These are phyloP conservation scores for Proales similis DNA, from an alignment of 1,140 invertebrate species.

Conservation along the genomic window DNA sequence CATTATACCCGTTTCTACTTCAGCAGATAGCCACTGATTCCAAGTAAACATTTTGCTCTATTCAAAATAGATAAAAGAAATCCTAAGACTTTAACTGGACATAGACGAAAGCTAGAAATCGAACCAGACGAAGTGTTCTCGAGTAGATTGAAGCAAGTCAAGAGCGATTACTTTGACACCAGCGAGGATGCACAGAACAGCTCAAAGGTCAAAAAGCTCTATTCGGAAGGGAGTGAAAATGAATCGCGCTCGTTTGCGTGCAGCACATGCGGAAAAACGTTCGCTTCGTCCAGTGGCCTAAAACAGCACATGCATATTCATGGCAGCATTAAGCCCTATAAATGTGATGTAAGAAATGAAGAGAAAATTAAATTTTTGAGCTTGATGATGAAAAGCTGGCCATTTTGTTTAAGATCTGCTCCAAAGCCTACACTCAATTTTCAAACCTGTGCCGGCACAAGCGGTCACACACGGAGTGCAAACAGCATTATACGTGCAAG, in stretches of 20 bases:
- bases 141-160: slow-evolving; percentile 2
- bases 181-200: slow-evolving; percentile 7
- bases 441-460: slow-evolving; percentile 98
- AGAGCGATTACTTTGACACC: slow-evolving; percentile 22
- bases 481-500: slow-evolving; percentile 32
- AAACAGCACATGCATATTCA: slow-evolving; percentile 99
- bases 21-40: too few species aligned
- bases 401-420: slow-evolving; percentile 49
- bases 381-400: not conserved
- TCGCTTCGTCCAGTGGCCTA: slow-evolving; percentile 87
- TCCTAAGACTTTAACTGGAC: not conserved
- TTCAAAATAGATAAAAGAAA: not conserved
- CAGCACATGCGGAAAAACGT: slow-evolving; percentile 94
- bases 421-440: slow-evolving; percentile 96
- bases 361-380: not conserved
- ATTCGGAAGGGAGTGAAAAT: slow-evolving; percentile 16
- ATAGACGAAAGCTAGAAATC: slow-evolving; percentile 5
- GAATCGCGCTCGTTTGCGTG: slow-evolving; percentile 75
- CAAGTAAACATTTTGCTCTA: not conserved
- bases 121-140: not conserved
- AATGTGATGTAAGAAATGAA: slow-evolving; percentile 55
- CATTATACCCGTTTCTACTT: too few species aligned
- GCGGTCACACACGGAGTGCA: slow-evolving; percentile 79
- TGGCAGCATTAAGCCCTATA: slow-evolving; percentile 93
- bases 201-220: slow-evolving; percentile 8